phyloP scores from a whole-genome alignment of 1,140 invertebrate genomes.

The Bombus superbus region DNA sequence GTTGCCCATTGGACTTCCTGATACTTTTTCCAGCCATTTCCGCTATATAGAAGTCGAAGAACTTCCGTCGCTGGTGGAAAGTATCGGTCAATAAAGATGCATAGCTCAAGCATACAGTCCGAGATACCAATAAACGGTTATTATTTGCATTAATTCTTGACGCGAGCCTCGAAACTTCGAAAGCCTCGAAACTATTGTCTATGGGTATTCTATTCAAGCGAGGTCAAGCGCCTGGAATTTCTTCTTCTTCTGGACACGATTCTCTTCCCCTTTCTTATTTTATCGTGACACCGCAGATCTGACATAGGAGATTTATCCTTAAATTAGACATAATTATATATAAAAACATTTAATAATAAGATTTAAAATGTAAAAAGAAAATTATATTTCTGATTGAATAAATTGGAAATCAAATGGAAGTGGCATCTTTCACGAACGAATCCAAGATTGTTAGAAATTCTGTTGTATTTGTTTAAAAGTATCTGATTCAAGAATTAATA shows the following conservation, averaged over 20 bases:
- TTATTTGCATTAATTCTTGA: slow-evolving; percentile 71
- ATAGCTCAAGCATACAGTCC: slow-evolving; percentile 54
- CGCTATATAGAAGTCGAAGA: slow-evolving; percentile 58
- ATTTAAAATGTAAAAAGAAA: not conserved
- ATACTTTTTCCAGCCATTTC: slow-evolving; percentile 63
- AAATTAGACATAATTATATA: no score
- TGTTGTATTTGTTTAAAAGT: not conserved
- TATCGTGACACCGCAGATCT: not conserved
- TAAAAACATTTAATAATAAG: no score
- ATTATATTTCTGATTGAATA: not conserved
- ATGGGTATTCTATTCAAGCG: not conserved
- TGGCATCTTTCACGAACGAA: no score
- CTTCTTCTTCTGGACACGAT: slow-evolving; percentile 31
- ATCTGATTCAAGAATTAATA: not conserved
- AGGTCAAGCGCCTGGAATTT: slow-evolving; percentile 17
- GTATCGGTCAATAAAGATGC: slow-evolving; percentile 69
- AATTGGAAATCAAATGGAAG: not conserved
- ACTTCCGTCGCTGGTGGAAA: slow-evolving; percentile 55
- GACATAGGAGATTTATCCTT: no score
- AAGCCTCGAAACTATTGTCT: slow-evolving; percentile 44
- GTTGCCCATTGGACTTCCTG: slow-evolving; percentile 66
- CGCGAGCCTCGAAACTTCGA: slow-evolving; percentile 48
- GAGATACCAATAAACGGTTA: slow-evolving; percentile 68
- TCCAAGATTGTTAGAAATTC: no score
- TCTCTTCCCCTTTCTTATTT: not conserved